A percentile compares a stretch with the other conserved stretches of the same genome.
These are phyloP conservation scores for Drosophila paranaensis DNA, from an alignment of 2,888 invertebrate genomes.

Conservation along the genomic window DNA sequence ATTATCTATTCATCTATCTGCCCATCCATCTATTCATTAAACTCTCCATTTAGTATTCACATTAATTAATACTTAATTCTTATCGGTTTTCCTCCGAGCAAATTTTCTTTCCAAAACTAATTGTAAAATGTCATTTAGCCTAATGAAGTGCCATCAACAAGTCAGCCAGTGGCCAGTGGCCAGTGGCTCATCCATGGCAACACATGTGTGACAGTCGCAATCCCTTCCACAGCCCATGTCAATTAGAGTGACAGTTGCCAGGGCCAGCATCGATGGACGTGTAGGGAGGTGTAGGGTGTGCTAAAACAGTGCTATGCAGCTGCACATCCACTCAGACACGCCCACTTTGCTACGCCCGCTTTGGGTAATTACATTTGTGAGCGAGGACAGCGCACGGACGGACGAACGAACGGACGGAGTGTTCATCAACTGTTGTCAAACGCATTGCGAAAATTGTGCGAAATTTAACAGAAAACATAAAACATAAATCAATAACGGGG, in stretches of 20 bases:
- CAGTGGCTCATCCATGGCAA: conserved; percentile 19
- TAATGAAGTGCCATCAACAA: conserved; percentile 44
- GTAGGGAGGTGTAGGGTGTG: conserved; percentile 21
- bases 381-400: conserved; percentile 3
- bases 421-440: conserved; percentile 74
- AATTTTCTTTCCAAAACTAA: conserved; percentile 41
- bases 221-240: conserved; percentile 49
- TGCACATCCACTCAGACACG: conserved; percentile 33
- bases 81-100: conserved; percentile 13
- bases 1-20: background rate
- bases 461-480: conserved; percentile 56
- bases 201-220: conserved; percentile 6
- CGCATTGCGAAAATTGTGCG: conserved; percentile 69
- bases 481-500: conserved; percentile 71
- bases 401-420: conserved; percentile 6
- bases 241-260: conserved; percentile 74
- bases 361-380: conserved; percentile 72
- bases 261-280: conserved; percentile 33
- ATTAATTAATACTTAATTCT: conserved; percentile 12
- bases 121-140: conserved; percentile 51
- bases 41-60: background rate
- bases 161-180: background rate
- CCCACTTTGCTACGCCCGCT: conserved; percentile 46
- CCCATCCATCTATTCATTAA: background rate
- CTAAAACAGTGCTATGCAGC: conserved; percentile 32